Percentiles rank a stretch among this genome's conserved stretches.
phyloP scores from a whole-genome alignment of 2,113 vertebrate species.

The Gobiocypris rarus region DNA sequence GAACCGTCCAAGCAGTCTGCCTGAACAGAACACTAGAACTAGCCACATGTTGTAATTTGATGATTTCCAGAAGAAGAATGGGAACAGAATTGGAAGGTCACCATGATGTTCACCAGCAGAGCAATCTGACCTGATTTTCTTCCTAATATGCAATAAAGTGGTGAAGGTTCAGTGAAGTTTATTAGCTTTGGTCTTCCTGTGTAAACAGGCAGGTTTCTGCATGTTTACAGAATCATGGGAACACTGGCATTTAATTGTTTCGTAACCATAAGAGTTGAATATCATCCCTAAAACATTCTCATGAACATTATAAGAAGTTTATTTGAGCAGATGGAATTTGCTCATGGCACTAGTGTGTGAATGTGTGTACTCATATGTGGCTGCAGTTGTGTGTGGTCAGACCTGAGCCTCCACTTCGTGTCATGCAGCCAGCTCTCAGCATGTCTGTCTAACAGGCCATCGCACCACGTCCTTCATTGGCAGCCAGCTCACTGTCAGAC shows the following conservation, averaged over 20 bases:
- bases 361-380: constrained; percentile 9
- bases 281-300: not conserved
- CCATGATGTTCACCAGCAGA: constrained; percentile 11
- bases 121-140: constrained; percentile 16
- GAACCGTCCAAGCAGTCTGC: not conserved
- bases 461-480: constrained; percentile 38
- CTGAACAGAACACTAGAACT: constrained; percentile 5
- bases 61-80: constrained; percentile 38
- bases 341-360: constrained; percentile 12
- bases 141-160: constrained; percentile 16
- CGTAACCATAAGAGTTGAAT: not conserved
- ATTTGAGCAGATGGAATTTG: constrained; percentile 38
- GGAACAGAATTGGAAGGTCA: not conserved
- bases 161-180: not conserved
- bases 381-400: constrained; percentile 53
- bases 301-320: not conserved
- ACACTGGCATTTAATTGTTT: not conserved
- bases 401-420: constrained; percentile 22
- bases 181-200: constrained; percentile 9
- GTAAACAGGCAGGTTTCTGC: not conserved
- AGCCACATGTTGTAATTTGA: constrained; percentile 22
- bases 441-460: constrained; percentile 36
- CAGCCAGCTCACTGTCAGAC: constrained; percentile 55
- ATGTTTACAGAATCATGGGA: not conserved
- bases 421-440: constrained; percentile 54